Evolutionary conservation across 2,113 vertebrate species (phyloP), one percentile per base, ranked within the genome.

Genomic region (Mohoua ochrocephala): DNA sequence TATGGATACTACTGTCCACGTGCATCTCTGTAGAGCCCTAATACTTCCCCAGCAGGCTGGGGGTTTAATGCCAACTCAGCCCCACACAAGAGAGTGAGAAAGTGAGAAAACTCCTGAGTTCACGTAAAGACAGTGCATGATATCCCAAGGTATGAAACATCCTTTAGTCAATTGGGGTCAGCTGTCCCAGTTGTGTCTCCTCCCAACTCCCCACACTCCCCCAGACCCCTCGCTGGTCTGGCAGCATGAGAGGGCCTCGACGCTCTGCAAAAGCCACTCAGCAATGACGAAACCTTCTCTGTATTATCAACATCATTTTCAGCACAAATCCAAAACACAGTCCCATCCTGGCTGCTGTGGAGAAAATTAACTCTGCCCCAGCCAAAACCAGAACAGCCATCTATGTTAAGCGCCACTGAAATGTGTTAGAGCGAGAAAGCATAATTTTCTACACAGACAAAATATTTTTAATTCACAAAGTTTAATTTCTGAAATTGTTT

Each of bases 1-100:
- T 30, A 35, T 2, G 75, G 16, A 13, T 52, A 56, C n/a, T 60
- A 70, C 18, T 59, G 49, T 22, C 28, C 47, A 21, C 0, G 0
- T 39, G 19, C 0, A 0, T 45, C 19, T 61, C 11, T 1, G 17
- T 20, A 64, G 24, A 64, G 10, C 49, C 23, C 21, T 64, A 80
- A 49, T 64, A 92, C 13, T 70, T 87, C 21, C n/a, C 26, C 53
- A 39, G 49, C 26, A 84, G 18, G 11, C 30, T 13, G 93, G 56
- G 50, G 35, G 22, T 61, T 35, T 27, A 31, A 42, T 12, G 12
- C 15, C 22, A 33, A 11, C 26, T 84, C 31, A 84, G 12, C 3
- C 10, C 10, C 26, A 63, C 8, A 9, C 0, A 1, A 54, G 41
- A 42, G 26, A 63, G 9, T 31, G 41, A 83, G 30, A 47, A 68